Base-by-base conservation (phyloP, 2,797 vertebrate species). In the Falco biarmicus region DNA sequence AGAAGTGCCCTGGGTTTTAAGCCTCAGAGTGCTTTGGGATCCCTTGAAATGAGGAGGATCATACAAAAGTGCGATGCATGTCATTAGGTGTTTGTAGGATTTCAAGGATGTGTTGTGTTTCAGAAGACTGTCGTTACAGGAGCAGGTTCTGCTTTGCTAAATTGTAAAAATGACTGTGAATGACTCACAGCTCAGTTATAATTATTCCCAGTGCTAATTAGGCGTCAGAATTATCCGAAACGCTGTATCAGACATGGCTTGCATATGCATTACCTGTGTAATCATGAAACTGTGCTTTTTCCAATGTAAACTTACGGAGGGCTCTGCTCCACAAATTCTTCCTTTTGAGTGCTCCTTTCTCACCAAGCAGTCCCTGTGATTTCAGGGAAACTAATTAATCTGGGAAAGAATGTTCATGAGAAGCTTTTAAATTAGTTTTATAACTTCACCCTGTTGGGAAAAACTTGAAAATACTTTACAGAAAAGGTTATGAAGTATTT, bases 161-260 rank as follows among this genome's bases (percentile, higher is more conserved):
- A 69, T 60, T 39, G 43, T 53, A 65, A 64, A 91, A 84, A 69
- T 34, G 28, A 39, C 45, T 64, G 48, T 63, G 75, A 66, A 6
- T 86, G 86, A 88, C 74, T 94, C 70, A 64, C 37, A 86, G 79
- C 65, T 84, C 47, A 39, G 76, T 90, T 91, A 51, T 77, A 89
- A 89, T 94, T 90, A 84, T 65, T 87, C 61, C 65, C 51, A 84
- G 70, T 6, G 15, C 41, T 86, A 79, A 94, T 94, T 88, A 65
- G 43, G 31, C 84, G 50, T 92, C 77, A 82, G 83, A 95, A 84
- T 86, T 78, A 84, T 41, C 61, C 8, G 6, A 54, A 89, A 48
- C 6, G 8, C 71, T 87, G 39, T 51, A 32, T 74, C 61, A 90
- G 77, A 78, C 77, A 24, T 61, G 61, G 54, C 57, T 84, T 90